Evolutionary conservation across 2,888 invertebrate genomes (phyloP), one percentile per base, ranked within the genome.

Genomic region (Limenitis camilla): DNA sequence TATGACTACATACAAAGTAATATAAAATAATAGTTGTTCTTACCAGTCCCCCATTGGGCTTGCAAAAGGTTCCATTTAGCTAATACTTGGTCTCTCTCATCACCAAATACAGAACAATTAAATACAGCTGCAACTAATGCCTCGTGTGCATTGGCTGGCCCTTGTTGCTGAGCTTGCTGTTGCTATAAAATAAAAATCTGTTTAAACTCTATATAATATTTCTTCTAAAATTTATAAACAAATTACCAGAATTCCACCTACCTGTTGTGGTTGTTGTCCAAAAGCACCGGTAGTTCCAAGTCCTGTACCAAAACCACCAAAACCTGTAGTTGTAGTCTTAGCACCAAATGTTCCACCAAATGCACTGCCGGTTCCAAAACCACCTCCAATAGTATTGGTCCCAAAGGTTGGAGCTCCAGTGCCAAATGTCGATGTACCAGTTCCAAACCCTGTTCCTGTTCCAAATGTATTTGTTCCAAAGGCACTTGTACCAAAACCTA

Each of bases 1-100:
- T 1, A 28, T 49, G 32, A 39, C 10, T 35, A 47, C 28, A 40
- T 40, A 28, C 27, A 40, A 38, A 27, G 4, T 0, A 40, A 69
- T 19, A 19, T 19, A 19, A 19, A 19, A 19, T 19, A 2, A 19
- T 19, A 19, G n/a, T n/a, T 11, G 5, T 3, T 10, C 10, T 89
- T 88, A 72, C 97, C 97, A 9, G 91, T 91, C 11, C 96, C 96
- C 94, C 95, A 94, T 58, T 93, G 91, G 0, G 95, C 95, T 79
- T 98, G 98, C 44, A 99, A 86, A 67, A 97, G 93, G 78, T 99
- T 99, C 94, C 97, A 97, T 72, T 95, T 94, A 3, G 96, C 96
- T 31, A 99, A 89, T 30, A 97, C 94, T 54, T 93, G 93, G 74
- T 99, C 99, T 33, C 98, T 89, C 72, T 99, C 99, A 76, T 99